Percentiles rank a stretch among this genome's conserved stretches.
phyloP scores from a whole-genome alignment of 1,140 invertebrate species.

The Pseudachorutes palmiensis region DNA sequence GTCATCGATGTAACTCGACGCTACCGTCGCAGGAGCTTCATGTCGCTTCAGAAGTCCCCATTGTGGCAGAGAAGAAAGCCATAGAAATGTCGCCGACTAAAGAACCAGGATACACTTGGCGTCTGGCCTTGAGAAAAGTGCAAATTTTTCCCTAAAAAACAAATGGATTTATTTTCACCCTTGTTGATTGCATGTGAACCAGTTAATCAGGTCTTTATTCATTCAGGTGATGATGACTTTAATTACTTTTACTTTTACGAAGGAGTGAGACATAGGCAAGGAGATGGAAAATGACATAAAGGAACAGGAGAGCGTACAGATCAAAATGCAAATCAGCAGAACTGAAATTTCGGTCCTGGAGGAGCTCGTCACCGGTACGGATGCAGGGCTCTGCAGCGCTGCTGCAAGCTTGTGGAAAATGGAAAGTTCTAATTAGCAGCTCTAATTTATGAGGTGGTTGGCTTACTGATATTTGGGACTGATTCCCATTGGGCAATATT shows the following conservation, averaged over 20 bases:
- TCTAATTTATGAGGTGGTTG: conserved; percentile 14
- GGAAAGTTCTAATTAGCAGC: conserved; percentile 31
- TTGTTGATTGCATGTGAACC: too few species aligned
- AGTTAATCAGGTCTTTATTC: too few species aligned
- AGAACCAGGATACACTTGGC: too few species aligned
- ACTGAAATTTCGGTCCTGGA: conserved; percentile 62
- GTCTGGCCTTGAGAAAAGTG: too few species aligned
- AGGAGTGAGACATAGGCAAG: conserved; percentile 58
- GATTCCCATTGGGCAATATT: background rate
- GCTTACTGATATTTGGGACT: conserved; percentile 50
- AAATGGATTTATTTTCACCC: too few species aligned
- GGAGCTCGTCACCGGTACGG: conserved; percentile 58
- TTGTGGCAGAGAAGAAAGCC: too few species aligned
- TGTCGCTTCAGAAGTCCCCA: too few species aligned
- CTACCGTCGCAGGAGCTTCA: too few species aligned
- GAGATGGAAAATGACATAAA: conserved; percentile 61
- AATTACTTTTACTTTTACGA: conserved; percentile 55
- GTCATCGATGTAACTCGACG: too few species aligned
- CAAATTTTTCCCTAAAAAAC: too few species aligned
- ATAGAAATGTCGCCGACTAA: too few species aligned
- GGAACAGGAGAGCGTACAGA: conserved; percentile 53
- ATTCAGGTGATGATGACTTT: conserved; percentile 39
- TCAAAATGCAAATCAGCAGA: conserved; percentile 55
- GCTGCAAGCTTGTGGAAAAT: conserved; percentile 54
- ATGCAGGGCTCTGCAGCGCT: conserved; percentile 58